Base-by-base conservation (phyloP, 2,113 vertebrate genomes). In the Cathartes aura region DNA sequence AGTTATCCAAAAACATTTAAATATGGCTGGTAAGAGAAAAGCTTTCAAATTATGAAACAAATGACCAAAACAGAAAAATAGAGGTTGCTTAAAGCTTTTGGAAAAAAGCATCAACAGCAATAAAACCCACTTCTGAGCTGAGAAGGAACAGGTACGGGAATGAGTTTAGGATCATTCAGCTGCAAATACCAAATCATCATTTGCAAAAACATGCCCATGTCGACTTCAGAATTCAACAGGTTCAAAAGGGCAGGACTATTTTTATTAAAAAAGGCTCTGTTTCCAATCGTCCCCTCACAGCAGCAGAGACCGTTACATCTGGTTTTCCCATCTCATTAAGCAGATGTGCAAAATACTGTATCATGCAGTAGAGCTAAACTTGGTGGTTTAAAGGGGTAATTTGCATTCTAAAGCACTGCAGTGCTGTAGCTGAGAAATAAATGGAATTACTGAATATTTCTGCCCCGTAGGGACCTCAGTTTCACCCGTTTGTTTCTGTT, bases 231-330 rank as follows among this genome's bases (percentile, higher is more conserved):
- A 87, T 68, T 75, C 89, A 96, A 53, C 64, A 91, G 89, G 89
- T 96, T 95, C 89, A 82, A 82, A 96, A 82, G 89, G 64, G 48
- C 81, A 95, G 38, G 52, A 62, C 66, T 91, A 42, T 75, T 92
- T 90, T 92, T 80, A 75, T 60, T 75, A 43, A 43, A 79, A 82
- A 74, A 87, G 74, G 30, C 42, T 85, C 62, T 11, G 1, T 82
- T 93, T 89, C 66, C 70, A 92, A 9, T 43, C 6, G 0, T 34
- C 40, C 73, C 66, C 60, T 59, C 34, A 3, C 68, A 92, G 83
- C 66, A 91, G 76, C 87, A 87, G 52, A 53, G 15, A 75, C 74
- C 3, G 3, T 42, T 80, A 62, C 89, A 36, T 82, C 81, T 93
- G 70, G 26, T 80, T 96, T 93, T 82, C 53, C 71, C 62, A 59